phyloP scores from a whole-genome alignment of 2,797 vertebrate genomes.

The Anniella stebbinsi region DNA sequence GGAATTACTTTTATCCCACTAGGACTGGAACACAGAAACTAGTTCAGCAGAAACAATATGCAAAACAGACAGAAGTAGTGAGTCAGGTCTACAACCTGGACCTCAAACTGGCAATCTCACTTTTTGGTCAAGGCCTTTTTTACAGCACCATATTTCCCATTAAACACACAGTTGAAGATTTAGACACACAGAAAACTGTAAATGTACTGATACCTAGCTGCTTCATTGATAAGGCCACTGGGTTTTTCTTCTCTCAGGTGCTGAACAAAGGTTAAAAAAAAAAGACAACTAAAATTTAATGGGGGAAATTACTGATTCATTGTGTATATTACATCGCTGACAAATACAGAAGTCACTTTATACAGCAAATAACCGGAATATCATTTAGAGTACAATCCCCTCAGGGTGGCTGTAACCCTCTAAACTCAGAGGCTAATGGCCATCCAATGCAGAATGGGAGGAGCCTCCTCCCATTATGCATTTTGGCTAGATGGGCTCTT shows the following conservation, averaged over 20 bases:
- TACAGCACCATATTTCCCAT: neutral
- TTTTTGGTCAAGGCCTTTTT: neutral
- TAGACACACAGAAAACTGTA: neutral
- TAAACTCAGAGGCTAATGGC: too few species aligned
- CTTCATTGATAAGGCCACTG: slow-evolving; percentile 92
- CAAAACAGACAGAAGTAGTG: neutral
- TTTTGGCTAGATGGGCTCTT: too few species aligned
- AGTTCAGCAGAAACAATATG: neutral
- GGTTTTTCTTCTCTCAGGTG: slow-evolving; percentile 92
- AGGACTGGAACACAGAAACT: neutral
- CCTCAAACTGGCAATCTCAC: neutral
- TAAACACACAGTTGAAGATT: neutral
- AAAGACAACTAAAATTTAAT: slow-evolving; percentile 46
- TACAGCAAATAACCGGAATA: neutral
- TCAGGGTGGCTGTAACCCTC: too few species aligned
- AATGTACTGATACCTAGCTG: slow-evolving; percentile 85
- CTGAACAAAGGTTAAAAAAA: slow-evolving; percentile 77
- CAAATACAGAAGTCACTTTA: neutral
- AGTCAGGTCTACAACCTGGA: neutral
- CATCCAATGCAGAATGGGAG: too few species aligned
- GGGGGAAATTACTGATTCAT: neutral
- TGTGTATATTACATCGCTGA: neutral
- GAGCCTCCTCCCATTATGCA: too few species aligned
- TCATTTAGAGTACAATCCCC: neutral
- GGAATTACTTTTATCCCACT: neutral